Evolutionary conservation across 2,113 vertebrate species (phyloP).

Genomic region (Struthidea cinerea): DNA sequence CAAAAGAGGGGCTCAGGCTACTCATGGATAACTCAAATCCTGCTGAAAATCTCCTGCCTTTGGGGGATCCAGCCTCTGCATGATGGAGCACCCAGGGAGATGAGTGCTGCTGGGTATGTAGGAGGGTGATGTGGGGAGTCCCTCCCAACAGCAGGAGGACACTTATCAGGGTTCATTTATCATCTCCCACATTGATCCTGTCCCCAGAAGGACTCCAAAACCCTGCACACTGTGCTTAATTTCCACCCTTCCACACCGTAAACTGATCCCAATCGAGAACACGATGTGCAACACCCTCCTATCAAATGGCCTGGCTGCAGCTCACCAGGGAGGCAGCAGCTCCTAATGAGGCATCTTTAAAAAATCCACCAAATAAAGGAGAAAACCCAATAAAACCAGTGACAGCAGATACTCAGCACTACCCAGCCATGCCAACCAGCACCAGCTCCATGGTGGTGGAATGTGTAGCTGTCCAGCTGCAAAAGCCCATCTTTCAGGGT

Average conservation of each 20-base stretch:
- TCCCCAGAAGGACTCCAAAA: neutral
- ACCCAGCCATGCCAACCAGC: neutral
- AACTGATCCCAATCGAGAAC: neutral
- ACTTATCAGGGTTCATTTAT: neutral
- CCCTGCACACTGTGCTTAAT: neutral
- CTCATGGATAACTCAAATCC: neutral
- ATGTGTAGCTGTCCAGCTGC: neutral
- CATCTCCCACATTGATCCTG: neutral
- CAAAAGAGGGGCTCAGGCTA: neutral
- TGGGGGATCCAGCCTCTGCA: neutral
- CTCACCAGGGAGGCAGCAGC: neutral
- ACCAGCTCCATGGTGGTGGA: neutral
- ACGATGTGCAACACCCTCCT: rapidly evolving
- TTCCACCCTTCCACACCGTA: neutral
- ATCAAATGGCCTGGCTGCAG: neutral
- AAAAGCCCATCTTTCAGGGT: neutral
- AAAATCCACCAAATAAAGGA: neutral
- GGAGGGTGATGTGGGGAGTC: neutral
- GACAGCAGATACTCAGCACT: rapidly evolving
- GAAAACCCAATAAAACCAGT: neutral
- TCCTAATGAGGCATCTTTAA: neutral
- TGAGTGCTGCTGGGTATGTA: neutral
- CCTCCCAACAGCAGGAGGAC: neutral
- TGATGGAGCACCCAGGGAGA: rapidly evolving
- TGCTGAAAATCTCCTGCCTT: neutral